These are phyloP conservation scores for Glaucidium brasilianum DNA, from an alignment of 2,113 vertebrate genomes.

Conservation along the genomic window DNA sequence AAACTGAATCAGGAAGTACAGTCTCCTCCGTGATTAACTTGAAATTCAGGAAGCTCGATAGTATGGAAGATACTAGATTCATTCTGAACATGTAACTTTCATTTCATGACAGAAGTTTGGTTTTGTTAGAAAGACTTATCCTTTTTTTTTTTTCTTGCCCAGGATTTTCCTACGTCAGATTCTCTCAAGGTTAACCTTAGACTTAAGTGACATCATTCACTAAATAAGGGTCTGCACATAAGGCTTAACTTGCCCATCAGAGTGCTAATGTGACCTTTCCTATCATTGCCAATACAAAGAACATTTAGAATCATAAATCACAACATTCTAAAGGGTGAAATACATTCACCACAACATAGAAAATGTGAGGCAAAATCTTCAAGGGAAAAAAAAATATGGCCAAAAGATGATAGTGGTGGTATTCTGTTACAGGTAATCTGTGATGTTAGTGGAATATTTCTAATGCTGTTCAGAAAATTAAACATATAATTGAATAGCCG, in stretches of 20 bases:
- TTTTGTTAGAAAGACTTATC: neutral
- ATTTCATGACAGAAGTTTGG: neutral
- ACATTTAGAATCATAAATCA: neutral
- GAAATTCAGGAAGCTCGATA: neutral
- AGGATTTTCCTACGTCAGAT: neutral
- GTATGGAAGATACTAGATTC: neutral
- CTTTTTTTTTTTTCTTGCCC: neutral
- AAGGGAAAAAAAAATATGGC: neutral
- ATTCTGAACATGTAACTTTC: neutral
- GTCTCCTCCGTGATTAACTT: neutral
- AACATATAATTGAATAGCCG: neutral
- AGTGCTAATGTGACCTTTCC: neutral
- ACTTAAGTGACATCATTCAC: conserved; percentile 41
- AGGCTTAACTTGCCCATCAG: conserved; percentile 2
- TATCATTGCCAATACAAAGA: neutral
- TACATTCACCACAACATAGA: neutral
- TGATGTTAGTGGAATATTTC: neutral
- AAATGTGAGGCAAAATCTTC: neutral
- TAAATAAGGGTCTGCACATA: neutral
- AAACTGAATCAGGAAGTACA: neutral
- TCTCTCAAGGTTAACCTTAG: conserved; percentile 4
- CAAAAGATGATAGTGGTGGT: neutral
- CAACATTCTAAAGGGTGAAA: neutral
- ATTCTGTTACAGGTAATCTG: neutral
- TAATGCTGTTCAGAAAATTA: neutral